These are phyloP conservation scores for Bubo blakistoni DNA, from an alignment of 2,113 vertebrate species.

Conservation along the genomic window DNA sequence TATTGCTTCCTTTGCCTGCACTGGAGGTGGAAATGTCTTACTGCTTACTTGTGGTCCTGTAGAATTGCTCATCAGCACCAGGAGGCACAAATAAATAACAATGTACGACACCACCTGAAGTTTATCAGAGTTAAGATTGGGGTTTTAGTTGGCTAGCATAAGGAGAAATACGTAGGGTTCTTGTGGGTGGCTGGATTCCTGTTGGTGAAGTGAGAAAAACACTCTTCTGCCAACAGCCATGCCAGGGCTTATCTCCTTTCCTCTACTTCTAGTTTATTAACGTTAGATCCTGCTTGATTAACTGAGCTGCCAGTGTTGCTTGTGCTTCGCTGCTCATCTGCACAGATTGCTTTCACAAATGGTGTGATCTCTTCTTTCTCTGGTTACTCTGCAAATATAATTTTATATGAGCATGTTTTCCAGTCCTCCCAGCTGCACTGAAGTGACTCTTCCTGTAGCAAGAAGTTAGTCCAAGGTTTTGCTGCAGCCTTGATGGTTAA, in stretches of 20 bases:
- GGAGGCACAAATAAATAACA: neutral
- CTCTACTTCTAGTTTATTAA: neutral
- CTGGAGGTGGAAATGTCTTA: neutral
- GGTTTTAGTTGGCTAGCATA: neutral
- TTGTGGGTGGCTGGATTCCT: neutral
- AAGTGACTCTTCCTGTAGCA: neutral
- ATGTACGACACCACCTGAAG: neutral
- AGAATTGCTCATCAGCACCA: neutral
- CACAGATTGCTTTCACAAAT: neutral
- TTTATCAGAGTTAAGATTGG: accelerated
- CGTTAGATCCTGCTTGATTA: neutral
- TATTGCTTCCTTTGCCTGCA: neutral
- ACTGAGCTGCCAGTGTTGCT: neutral
- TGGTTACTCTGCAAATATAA: neutral
- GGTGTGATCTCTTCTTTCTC: neutral
- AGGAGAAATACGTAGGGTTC: neutral
- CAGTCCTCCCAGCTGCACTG: neutral
- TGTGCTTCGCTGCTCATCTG: neutral
- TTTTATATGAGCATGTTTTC: neutral
- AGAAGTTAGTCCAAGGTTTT: neutral
- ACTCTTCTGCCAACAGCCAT: neutral
- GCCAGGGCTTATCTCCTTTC: neutral
- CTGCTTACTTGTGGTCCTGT: neutral
- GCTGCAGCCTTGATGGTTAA: neutral
- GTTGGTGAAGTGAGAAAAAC: neutral